phyloP scores from a whole-genome alignment of 2,113 vertebrate species.

The Cardinalis cardinalis region DNA sequence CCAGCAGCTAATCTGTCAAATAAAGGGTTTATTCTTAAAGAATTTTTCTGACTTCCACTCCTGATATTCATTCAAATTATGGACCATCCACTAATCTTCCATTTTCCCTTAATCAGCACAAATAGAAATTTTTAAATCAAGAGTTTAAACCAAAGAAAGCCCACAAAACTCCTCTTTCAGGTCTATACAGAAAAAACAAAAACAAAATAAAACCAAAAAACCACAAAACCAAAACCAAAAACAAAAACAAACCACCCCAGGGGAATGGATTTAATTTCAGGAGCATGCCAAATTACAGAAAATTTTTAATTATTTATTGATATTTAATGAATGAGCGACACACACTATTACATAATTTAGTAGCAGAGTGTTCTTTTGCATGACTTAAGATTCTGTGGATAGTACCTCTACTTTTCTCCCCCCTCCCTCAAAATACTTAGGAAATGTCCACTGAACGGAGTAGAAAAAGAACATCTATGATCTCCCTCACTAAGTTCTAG shows the following conservation, averaged over 20 bases:
- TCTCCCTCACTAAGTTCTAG: neutral
- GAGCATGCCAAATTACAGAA: neutral
- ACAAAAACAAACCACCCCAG: neutral
- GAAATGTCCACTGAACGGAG: neutral
- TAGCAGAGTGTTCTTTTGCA: neutral
- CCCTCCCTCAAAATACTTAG: neutral
- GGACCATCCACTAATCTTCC: neutral
- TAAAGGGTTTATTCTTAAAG: neutral
- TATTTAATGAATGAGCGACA: neutral
- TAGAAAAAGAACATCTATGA: neutral
- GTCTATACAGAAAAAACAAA: neutral
- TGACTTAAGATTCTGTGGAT: neutral
- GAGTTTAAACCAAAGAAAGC: neutral
- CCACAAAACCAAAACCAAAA: too few species aligned
- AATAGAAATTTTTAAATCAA: neutral
- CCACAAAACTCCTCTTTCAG: neutral
- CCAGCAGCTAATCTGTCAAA: neutral
- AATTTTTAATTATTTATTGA: neutral
- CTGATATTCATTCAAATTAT: neutral
- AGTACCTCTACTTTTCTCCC: neutral
- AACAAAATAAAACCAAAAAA: too few species aligned
- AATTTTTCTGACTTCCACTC: neutral
- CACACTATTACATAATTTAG: neutral
- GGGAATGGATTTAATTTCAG: neutral
- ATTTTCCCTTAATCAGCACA: neutral